Evolutionary conservation across 2,797 vertebrate species (phyloP).

Genomic region (Allobates femoralis): DNA sequence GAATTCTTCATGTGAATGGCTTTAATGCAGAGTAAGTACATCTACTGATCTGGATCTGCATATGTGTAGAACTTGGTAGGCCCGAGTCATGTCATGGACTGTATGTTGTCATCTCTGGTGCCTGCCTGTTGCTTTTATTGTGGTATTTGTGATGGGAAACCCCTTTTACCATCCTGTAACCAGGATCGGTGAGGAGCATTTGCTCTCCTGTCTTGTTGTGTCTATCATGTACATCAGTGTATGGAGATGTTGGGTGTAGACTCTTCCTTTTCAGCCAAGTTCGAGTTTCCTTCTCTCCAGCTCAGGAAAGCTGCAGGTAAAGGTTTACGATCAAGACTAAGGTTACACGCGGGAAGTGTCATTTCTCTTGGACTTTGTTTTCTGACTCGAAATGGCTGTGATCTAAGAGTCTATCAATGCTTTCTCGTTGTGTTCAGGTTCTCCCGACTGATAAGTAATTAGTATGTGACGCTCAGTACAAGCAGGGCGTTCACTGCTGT

Average conservation of each 20-base stretch:
- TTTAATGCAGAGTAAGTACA: conserved; percentile 98
- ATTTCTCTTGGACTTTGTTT: conserved; percentile 34
- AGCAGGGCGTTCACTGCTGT: not conserved
- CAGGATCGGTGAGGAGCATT: too few species aligned
- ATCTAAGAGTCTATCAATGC: not conserved
- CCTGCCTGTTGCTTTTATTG: too few species aligned
- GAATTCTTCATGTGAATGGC: conserved; percentile 98
- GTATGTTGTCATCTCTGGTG: too few species aligned
- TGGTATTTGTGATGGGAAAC: too few species aligned
- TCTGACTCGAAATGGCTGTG: not conserved
- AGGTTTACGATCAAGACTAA: not conserved
- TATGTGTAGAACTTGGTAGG: not conserved
- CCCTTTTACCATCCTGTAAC: too few species aligned
- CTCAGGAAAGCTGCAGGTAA: not conserved
- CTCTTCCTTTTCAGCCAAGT: too few species aligned
- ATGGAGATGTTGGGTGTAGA: too few species aligned
- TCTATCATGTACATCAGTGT: too few species aligned
- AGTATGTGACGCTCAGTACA: not conserved
- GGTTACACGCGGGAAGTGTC: not conserved
- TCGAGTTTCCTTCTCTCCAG: not conserved
- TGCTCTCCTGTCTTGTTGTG: too few species aligned
- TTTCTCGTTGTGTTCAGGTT: not conserved
- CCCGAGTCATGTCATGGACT: too few species aligned
- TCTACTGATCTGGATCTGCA: not conserved
- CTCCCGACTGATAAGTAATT: not conserved